phyloP scores from a whole-genome alignment of 2,113 vertebrate species.

The Erythrocebus patas region DNA sequence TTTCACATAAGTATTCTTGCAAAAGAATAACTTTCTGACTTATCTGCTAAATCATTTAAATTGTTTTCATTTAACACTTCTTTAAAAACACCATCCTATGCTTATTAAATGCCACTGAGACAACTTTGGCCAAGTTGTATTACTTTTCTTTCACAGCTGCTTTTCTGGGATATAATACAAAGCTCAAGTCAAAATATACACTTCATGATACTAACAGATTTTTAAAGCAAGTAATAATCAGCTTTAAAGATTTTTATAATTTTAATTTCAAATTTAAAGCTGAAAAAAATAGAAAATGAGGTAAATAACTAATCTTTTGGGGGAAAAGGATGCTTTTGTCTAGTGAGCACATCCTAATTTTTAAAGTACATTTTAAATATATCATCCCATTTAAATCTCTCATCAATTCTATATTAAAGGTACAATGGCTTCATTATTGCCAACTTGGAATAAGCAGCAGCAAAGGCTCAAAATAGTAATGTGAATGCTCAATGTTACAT shows the following conservation, averaged over 20 bases:
- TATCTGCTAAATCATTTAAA: neutral
- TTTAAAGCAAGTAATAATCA: constrained; percentile 21
- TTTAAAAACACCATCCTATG: neutral
- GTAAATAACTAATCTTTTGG: neutral
- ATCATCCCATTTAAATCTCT: neutral
- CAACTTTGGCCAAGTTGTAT: neutral
- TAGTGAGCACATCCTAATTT: neutral
- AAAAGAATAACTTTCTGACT: constrained; percentile 11
- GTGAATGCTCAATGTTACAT: neutral
- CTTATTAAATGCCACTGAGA: neutral
- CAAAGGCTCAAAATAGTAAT: neutral
- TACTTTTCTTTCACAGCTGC: neutral
- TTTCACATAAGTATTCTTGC: neutral
- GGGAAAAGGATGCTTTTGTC: neutral
- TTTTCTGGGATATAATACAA: constrained; percentile 25
- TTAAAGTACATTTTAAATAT: neutral
- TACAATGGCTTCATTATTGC: neutral
- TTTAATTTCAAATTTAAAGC: constrained; percentile 43
- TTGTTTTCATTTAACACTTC: neutral
- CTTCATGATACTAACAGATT: neutral
- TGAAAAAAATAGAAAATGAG: neutral
- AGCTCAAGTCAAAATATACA: constrained; percentile 2
- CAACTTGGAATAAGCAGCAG: neutral
- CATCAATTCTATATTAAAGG: neutral
- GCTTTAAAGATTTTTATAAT: constrained; percentile 36